Base-by-base conservation (phyloP, 2,113 vertebrate species). In the Megalops atlanticus region DNA sequence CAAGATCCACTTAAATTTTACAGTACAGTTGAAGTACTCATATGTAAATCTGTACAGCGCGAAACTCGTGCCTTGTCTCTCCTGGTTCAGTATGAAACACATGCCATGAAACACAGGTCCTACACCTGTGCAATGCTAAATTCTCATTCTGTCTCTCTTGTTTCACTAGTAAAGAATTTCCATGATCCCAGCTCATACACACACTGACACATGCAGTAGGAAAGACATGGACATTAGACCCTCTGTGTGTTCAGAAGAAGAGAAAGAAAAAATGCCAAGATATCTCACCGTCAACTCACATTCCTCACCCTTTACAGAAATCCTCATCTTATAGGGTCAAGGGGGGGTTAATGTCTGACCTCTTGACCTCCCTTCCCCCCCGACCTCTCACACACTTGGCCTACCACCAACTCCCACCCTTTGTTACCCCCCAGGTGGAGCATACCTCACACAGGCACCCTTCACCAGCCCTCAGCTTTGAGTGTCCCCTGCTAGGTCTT, bases 281-380 rank as follows among this genome's bases (percentile, higher is more conserved):
- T 81, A 45, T 95, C 92, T 92, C 93, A 92, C 93, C 90, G 86
- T 88, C 87, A 18, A 88, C 85, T 87, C 49, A 94, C 88, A 94
- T 94, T 94, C 92, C 93, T 91, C 94, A 94, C 91, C 80, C 75
- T 71, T 85, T 80, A 82, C 80, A 88, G 84, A 94, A 92, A 93
- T 92, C 90, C 90, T 92, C 86, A 79, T 86, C 86, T 87, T 87
- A 89, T 83, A 87, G 83, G 92, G 92, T 94, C 91, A 94, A 88
- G 87, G 85, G 85, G 87, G 89, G 92, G 91, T 93, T 87, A 92
- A 87, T 76, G 39, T 81, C 76, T 86, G 83, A 84, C 84, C 86
- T 88, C 87, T 80, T 79, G 83, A 85, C 84, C 81, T 52, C 54
- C 12, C 45, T 36, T 33, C 81, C 82, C 43, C 80, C 38, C 52